These are phyloP conservation scores for Cybosia mesomella DNA, from an alignment of 2,888 invertebrate species.

Conservation along the genomic window DNA sequence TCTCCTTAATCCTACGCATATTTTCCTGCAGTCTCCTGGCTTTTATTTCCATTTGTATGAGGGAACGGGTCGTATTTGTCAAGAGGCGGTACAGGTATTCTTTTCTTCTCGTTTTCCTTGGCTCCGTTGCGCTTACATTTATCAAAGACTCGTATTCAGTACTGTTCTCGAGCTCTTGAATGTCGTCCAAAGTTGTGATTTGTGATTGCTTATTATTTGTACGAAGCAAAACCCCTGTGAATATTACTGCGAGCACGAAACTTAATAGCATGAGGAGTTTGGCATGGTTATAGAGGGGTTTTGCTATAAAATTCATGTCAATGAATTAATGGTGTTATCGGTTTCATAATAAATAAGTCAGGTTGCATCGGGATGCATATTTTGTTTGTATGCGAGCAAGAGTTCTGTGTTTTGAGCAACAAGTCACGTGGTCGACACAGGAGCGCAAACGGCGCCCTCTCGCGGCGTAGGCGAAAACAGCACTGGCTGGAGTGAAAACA, in stretches of 20 bases:
- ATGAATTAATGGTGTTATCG: constrained; percentile 44
- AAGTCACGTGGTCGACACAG: constrained; percentile 75
- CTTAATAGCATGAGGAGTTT: constrained; percentile 75
- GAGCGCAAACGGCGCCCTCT: constrained; percentile 80
- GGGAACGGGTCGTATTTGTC: constrained; percentile 86
- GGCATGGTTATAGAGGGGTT: constrained; percentile 75
- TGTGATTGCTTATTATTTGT: constrained; percentile 66
- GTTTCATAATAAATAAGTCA: constrained; percentile 58
- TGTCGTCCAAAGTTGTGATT: constrained; percentile 56
- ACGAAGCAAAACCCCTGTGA: constrained; percentile 74
- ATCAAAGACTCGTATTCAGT: constrained; percentile 72
- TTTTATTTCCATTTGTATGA: constrained; percentile 88
- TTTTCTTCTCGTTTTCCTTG: constrained; percentile 78
- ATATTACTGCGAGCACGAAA: constrained; percentile 70
- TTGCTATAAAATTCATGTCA: constrained; percentile 82
- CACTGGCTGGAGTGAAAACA: constrained; percentile 82
- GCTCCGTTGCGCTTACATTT: constrained; percentile 74
- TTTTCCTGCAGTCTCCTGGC: constrained; percentile 86
- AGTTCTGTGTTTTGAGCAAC: constrained; percentile 68
- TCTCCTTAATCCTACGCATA: constrained; percentile 87
- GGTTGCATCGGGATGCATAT: constrained; percentile 66
- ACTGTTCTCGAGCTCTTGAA: constrained; percentile 61
- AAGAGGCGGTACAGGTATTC: constrained; percentile 85
- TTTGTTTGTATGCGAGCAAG: constrained; percentile 57
- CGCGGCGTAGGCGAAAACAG: constrained; percentile 80